A percentile compares a stretch with the other conserved stretches of the same genome.
phyloP scores from a whole-genome alignment of 2,888 invertebrate genomes.

The Blera fallax region DNA sequence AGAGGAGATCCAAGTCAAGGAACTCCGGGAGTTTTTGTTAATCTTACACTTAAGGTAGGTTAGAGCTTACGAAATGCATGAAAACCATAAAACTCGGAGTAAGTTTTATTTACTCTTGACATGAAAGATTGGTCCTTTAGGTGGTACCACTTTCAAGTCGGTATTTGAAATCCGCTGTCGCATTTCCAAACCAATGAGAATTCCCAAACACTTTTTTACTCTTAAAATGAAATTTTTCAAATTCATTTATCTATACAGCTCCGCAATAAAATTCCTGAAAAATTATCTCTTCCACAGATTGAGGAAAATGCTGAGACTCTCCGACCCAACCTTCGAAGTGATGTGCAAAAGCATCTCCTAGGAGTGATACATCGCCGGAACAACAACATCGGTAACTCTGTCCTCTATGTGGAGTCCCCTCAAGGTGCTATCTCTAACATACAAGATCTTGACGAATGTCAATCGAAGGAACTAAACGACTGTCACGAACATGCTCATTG shows the following conservation, averaged over 20 bases:
- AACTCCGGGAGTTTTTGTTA: slow-evolving; percentile 90
- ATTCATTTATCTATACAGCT: too few species aligned
- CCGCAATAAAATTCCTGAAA: too few species aligned
- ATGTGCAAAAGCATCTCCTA: slow-evolving; percentile 91
- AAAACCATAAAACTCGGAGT: too few species aligned
- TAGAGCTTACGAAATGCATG: too few species aligned
- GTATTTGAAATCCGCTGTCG: too few species aligned
- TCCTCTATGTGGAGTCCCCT: slow-evolving; percentile 91
- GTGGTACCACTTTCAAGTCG: too few species aligned
- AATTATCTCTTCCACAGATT: too few species aligned
- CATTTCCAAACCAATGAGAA: too few species aligned
- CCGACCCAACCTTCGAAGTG: slow-evolving; percentile 86
- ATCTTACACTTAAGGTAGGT: slow-evolving; percentile 88
- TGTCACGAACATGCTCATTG: slow-evolving; percentile 91
- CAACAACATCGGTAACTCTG: slow-evolving; percentile 94
- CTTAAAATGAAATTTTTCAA: background rate
- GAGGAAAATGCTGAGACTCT: slow-evolving; percentile 89
- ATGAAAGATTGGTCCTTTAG: too few species aligned
- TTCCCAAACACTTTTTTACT: too few species aligned
- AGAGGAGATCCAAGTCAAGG: slow-evolving; percentile 86
- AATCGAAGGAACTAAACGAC: slow-evolving; percentile 90
- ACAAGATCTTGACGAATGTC: slow-evolving; percentile 93
- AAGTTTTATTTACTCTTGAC: too few species aligned
- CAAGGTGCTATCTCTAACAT: slow-evolving; percentile 90
- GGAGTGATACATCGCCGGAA: slow-evolving; percentile 91